These are phyloP conservation scores for Chaitophorus viminalis DNA, from an alignment of 2,888 invertebrate species.

Conservation along the genomic window DNA sequence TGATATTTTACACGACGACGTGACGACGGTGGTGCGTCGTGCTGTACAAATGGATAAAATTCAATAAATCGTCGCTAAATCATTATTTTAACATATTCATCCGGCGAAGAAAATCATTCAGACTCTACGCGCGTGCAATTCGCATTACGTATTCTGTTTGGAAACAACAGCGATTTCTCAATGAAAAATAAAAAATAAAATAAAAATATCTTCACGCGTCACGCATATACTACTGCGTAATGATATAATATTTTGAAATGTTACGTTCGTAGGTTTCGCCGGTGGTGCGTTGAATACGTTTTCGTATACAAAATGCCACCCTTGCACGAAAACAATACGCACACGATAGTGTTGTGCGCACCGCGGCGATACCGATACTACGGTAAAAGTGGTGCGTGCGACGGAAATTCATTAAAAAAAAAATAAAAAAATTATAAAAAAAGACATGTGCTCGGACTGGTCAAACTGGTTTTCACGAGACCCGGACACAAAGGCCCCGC, in stretches of 20 bases:
- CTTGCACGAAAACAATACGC: neutral
- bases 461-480: slow-evolving; percentile 54
- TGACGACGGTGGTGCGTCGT: neutral
- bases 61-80: neutral
- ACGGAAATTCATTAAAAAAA: neutral
- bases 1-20: neutral
- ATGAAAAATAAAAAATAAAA: neutral
- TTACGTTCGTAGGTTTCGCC: neutral
- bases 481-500: slow-evolving; percentile 52
- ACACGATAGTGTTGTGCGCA: neutral
- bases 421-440: too few species aligned
- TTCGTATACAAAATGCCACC: neutral
- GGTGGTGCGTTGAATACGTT: neutral
- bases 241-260: neutral
- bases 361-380: neutral
- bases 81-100: too few species aligned
- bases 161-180: neutral
- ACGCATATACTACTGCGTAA: neutral
- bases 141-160: neutral
- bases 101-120: too few species aligned
- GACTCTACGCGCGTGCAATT: too few species aligned
- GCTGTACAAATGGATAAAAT: neutral
- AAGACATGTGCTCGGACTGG: slow-evolving; percentile 50
- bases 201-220: neutral
- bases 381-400: neutral